These are phyloP conservation scores for Nebria brevicollis DNA, from an alignment of 2,888 invertebrate genomes.

Conservation along the genomic window DNA sequence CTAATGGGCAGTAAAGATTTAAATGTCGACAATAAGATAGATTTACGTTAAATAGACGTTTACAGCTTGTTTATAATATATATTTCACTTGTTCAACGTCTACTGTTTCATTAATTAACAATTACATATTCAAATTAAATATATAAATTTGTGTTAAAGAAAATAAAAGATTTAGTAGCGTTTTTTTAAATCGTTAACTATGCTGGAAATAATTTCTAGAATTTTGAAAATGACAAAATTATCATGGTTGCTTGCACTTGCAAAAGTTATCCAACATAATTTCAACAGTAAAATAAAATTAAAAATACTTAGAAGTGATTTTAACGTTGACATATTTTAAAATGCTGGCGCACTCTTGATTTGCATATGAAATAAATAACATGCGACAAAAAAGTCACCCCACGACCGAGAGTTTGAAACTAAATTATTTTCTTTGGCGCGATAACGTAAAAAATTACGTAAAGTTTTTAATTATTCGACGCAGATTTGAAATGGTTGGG, in stretches of 20 bases:
- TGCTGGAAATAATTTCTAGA: no score
- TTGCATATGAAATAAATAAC: slow-evolving; percentile 42
- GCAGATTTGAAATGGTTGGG: slow-evolving; percentile 51
- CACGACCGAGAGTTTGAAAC: slow-evolving; percentile 32
- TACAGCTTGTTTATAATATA: not conserved
- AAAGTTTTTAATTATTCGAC: slow-evolving; percentile 58
- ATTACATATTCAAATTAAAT: no score
- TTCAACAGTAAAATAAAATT: not conserved
- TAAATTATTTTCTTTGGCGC: slow-evolving; percentile 43
- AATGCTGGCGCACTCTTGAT: slow-evolving; percentile 19
- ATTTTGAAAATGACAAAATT: no score
- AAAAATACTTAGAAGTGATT: not conserved
- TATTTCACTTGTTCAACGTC: not conserved
- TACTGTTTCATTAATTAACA: not conserved
- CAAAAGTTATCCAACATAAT: not conserved
- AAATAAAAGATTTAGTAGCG: no score
- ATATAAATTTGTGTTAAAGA: no score
- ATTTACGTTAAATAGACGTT: not conserved
- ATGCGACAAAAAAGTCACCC: slow-evolving; percentile 37
- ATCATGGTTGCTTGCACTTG: no score
- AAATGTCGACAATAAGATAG: slow-evolving; percentile 11
- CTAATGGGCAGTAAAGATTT: slow-evolving; percentile 19
- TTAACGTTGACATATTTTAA: slow-evolving; percentile 22
- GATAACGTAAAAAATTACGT: slow-evolving; percentile 45
- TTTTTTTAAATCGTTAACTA: no score